A percentile compares a stretch with the other conserved stretches of the same genome.
These are phyloP conservation scores for Adoxophyes honmai DNA, from an alignment of 1,140 invertebrate genomes.

Conservation along the genomic window DNA sequence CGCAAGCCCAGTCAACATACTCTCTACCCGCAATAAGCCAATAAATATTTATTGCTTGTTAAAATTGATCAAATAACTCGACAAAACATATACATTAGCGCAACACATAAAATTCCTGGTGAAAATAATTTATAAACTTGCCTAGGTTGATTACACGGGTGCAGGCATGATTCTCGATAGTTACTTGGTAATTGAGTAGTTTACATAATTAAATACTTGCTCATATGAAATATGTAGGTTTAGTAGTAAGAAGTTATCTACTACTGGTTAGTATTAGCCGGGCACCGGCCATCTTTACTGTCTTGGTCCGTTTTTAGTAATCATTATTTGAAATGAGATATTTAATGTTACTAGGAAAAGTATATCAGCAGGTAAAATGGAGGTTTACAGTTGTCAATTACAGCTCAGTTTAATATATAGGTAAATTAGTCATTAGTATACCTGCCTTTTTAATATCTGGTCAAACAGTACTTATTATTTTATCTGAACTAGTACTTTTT, in stretches of 20 bases:
- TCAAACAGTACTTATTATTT: no score
- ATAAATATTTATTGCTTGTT: slow-evolving; percentile 5
- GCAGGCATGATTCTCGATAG: neutral
- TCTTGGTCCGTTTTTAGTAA: neutral
- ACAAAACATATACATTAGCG: neutral
- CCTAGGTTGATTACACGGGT: slow-evolving; percentile 7
- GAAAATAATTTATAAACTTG: slow-evolving; percentile 12
- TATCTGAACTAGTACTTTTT: no score
- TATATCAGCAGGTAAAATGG: no score
- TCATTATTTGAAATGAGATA: no score
- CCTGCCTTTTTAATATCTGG: no score
- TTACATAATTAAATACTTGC: slow-evolving; percentile 15
- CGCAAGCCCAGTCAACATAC: neutral
- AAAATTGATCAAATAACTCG: slow-evolving; percentile 7
- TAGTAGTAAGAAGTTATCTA: neutral
- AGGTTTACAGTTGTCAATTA: no score
- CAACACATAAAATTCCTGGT: neutral
- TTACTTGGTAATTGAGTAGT: slow-evolving; percentile 15
- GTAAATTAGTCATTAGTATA: no score
- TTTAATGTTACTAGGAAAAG: no score
- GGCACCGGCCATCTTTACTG: neutral
- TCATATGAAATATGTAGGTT: slow-evolving; percentile 15
- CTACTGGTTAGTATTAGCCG: neutral
- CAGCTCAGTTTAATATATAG: no score
- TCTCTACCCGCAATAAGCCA: neutral